Evolutionary conservation across 2,797 vertebrate genomes (phyloP).

Genomic region (Okamejei kenojei): DNA sequence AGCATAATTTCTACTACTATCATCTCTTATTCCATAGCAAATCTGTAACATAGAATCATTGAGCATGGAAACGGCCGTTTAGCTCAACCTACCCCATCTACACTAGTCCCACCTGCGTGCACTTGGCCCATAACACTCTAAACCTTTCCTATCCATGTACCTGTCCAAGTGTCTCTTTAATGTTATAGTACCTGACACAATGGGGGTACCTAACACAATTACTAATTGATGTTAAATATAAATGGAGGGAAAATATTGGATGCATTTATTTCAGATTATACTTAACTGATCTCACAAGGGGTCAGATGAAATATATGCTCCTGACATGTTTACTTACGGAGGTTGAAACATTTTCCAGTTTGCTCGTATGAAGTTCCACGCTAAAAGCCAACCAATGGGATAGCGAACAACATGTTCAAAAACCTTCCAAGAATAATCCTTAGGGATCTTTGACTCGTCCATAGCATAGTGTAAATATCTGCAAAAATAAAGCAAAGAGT

Average conservation of each 20-base stretch:
- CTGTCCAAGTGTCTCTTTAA: too few species aligned
- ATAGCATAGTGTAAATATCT: slow-evolving; percentile 58
- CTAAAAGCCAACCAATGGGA: slow-evolving; percentile 53
- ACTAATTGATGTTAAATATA: background rate
- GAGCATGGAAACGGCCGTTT: too few species aligned
- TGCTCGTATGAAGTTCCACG: slow-evolving; percentile 57
- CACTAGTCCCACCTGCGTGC: too few species aligned
- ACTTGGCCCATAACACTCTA: too few species aligned
- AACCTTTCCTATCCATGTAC: too few species aligned
- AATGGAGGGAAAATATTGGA: background rate
- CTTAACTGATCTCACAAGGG: background rate
- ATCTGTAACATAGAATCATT: background rate
- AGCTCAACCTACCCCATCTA: too few species aligned
- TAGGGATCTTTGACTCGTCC: slow-evolving; percentile 40
- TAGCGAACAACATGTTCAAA: slow-evolving; percentile 43
- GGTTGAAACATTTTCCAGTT: slow-evolving; percentile 51
- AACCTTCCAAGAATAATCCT: slow-evolving; percentile 37
- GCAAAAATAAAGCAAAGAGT: slow-evolving; percentile 37
- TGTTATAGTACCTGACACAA: too few species aligned
- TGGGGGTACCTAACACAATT: background rate
- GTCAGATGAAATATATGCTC: background rate
- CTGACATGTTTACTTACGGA: background rate
- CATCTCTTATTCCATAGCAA: background rate
- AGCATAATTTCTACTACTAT: background rate
- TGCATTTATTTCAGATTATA: background rate